Base-by-base conservation (phyloP, 2,888 invertebrate species). In the Stenotaenia linearis region DNA sequence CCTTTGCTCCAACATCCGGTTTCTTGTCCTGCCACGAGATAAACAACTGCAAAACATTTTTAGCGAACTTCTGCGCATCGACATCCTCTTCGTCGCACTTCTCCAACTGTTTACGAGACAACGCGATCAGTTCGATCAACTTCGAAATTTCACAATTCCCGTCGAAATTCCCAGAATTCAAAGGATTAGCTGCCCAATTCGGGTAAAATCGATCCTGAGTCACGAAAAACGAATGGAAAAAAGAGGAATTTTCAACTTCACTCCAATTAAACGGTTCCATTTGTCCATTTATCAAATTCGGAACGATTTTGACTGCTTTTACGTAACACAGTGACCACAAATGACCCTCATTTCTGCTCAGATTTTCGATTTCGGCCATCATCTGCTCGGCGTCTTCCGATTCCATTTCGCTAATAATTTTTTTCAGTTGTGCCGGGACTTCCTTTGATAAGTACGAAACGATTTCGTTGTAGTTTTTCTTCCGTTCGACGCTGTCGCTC, bases 1-100 rank as follows among this genome's bases (percentile, higher is more conserved):
- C 83, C 3, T 83, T 56, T 23, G 69, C 78, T 61, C 80, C 82
- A 80, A 85, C 83, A 80, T 83, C 1, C 23, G 21, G 30, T 79
- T 80, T 61, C 23, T 15, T 12, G 21, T 76, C 35, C 4, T n/a
- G 61, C 79, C 79, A 75, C 18, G 25, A 21, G 40, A 18, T 21
- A 18, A 79, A 32, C 25, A 35, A 6, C 21, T 30, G 6, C 30
- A 30, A 32, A 30, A 35, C 69, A 5, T 32, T 50, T 28, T 23
- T 28, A 15, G 32, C 25, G 15, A 28, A 25, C 10, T 50, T 50
- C 23, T 23, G 56, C 7, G 56, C 30, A 25, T 74, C n/a, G 18
- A 21, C 12, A 21, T 28, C 23, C 6, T 21, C 21, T 4, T 25
- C 74, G 74, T 21, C 74, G 18, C 74, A 25, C 6, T 7, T 9